Conservation (phyloP, 2,113 vertebrate genomes). For the Pelmatolapia mariae region DNA sequence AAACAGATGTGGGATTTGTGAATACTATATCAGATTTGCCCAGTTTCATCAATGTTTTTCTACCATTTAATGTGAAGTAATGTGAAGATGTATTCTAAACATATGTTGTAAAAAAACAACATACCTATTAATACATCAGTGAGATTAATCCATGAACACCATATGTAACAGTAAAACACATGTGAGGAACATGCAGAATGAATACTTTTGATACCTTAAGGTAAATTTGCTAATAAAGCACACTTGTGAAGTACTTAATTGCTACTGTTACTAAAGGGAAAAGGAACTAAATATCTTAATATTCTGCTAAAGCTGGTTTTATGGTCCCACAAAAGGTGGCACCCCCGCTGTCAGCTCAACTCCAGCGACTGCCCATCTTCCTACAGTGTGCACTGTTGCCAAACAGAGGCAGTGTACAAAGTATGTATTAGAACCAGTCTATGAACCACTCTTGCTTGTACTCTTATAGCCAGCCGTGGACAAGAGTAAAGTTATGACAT, state of each 20-base stretch:
- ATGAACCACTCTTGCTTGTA: background rate
- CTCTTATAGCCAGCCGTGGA: background rate
- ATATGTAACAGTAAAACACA: background rate
- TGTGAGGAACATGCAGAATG: background rate
- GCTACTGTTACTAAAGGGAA: background rate
- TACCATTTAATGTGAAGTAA: background rate
- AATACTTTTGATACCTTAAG: background rate
- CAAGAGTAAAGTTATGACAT: background rate
- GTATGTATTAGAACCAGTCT: background rate
- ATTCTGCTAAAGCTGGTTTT: background rate
- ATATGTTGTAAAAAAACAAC: background rate
- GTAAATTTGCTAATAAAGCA: background rate
- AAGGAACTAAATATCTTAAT: background rate
- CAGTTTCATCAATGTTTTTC: background rate
- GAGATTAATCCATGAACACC: background rate
- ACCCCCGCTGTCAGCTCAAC: background rate
- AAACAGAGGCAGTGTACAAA: background rate
- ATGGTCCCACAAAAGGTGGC: background rate
- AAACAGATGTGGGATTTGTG: background rate
- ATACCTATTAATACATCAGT: background rate
- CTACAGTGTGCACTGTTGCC: background rate
- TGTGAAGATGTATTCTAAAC: background rate
- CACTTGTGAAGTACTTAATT: background rate
- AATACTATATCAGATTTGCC: background rate
- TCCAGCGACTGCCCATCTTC: background rate